A percentile compares a stretch with the other conserved stretches of the same genome.
Evolutionary conservation across 2,113 vertebrate genomes (phyloP).

Genomic region (Seriola quinqueradiata): DNA sequence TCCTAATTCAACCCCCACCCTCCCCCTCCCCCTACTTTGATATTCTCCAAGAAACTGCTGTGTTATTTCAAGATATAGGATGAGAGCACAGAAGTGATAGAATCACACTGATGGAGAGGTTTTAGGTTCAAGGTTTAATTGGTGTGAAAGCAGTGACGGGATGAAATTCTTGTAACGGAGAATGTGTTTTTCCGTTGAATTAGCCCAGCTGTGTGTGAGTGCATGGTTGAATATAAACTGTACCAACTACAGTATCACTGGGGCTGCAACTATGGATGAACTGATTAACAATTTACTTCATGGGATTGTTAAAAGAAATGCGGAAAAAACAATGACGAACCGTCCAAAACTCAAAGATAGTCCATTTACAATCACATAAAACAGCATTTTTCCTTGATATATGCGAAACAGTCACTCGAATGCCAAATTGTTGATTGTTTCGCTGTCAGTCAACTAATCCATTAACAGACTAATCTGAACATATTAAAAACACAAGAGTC

Average conservation of each 20-base stretch:
- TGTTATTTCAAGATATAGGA: conserved; percentile 72
- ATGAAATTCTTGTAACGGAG: conserved; percentile 41
- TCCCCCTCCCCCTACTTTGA: conserved; percentile 56
- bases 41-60: conserved; percentile 59
- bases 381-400: neutral
- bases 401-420: too few species aligned
- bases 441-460: too few species aligned
- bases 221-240: conserved; percentile 9
- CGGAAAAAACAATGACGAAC: neutral
- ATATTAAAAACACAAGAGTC: neutral
- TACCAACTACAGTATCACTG: neutral
- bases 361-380: neutral
- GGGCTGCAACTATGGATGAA: neutral
- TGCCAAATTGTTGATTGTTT: too few species aligned
- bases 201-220: neutral
- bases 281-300: neutral
- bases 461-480: neutral
- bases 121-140: conserved; percentile 77
- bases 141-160: conserved; percentile 65
- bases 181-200: conserved; percentile 33
- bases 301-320: too few species aligned
- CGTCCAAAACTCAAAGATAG: neutral
- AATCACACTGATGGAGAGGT: conserved; percentile 60
- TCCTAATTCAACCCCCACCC: conserved; percentile 64
- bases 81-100: conserved; percentile 65